Evolutionary conservation across 35 echinoderm and acorn worm genomes (phyloP).

Genomic region (Anneissia japonica): DNA sequence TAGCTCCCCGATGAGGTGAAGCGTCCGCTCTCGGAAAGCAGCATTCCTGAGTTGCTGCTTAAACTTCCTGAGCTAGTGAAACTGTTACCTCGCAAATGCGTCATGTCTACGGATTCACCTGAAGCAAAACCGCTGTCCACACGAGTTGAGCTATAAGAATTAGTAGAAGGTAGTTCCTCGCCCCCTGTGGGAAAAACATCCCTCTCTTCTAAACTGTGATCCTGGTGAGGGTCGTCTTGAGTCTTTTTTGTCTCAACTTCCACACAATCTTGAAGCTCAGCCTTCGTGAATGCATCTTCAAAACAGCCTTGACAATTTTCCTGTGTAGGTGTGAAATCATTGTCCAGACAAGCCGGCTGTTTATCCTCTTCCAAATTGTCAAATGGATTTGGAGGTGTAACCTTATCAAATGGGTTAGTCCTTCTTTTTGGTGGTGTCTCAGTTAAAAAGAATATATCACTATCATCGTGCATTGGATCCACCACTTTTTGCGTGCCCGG

Average conservation of each 20-base stretch:
- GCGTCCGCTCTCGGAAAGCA: background rate
- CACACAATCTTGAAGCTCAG: background rate
- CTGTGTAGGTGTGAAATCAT: background rate
- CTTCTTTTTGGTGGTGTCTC: background rate
- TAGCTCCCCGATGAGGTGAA: background rate
- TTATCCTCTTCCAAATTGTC: background rate
- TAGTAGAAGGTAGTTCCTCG: background rate
- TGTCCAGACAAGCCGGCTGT: background rate
- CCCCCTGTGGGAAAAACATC: background rate
- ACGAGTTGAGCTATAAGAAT: background rate
- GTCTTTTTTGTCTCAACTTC: background rate
- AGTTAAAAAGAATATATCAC: background rate
- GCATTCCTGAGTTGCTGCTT: background rate
- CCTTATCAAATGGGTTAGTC: background rate
- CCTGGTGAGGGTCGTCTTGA: background rate
- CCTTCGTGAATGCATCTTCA: background rate
- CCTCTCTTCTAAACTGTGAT: background rate
- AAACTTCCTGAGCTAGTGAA: background rate
- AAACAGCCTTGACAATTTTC: background rate
- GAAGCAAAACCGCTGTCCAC: constrained; percentile 51
- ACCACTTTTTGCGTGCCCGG: background rate
- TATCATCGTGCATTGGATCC: background rate
- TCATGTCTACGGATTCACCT: constrained; percentile 14
- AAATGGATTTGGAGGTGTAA: background rate
- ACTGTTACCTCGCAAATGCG: background rate